phyloP scores from a whole-genome alignment of 2,797 vertebrate genomes.

The Carapus acus region DNA sequence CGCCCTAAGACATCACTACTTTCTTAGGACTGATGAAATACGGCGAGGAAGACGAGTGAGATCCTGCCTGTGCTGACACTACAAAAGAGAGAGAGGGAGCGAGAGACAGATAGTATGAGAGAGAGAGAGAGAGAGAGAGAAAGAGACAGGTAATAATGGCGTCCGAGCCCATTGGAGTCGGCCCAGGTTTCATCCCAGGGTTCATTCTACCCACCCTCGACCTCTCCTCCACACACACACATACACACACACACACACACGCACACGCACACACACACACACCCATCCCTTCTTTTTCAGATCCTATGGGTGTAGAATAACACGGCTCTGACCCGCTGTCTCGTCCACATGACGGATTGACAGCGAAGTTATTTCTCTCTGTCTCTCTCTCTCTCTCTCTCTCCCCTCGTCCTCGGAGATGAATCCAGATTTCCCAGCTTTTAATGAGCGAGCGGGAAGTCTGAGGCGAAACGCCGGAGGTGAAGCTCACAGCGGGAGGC shows the following conservation, averaged over 20 bases:
- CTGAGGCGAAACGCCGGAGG: slow-evolving; percentile 4
- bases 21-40: slow-evolving; percentile 59
- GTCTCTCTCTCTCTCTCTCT: slow-evolving; percentile 31
- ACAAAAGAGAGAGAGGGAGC: slow-evolving; percentile 39
- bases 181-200: slow-evolving; percentile 48
- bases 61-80: slow-evolving; percentile 60
- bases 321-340: slow-evolving; percentile 44
- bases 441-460: slow-evolving; percentile 54
- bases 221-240: too few species aligned
- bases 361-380: slow-evolving; percentile 45
- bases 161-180: slow-evolving; percentile 26
- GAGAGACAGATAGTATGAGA: slow-evolving; percentile 25
- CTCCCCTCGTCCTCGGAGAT: slow-evolving; percentile 14
- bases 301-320: slow-evolving; percentile 64
- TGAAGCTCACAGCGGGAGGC: slow-evolving; percentile 30
- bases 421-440: slow-evolving; percentile 34
- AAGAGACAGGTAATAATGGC: slow-evolving; percentile 58
- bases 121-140: slow-evolving; percentile 29
- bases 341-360: slow-evolving; percentile 62
- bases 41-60: slow-evolving; percentile 65
- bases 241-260: too few species aligned
- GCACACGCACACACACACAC: too few species aligned
- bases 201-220: too few species aligned
- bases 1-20: slow-evolving; percentile 19
- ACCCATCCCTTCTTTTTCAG: slow-evolving; percentile 13